Percentiles rank a stretch among this genome's conserved stretches.
Evolutionary conservation across 30 jellyfish, hydroid and myxozoan genomes (phyloP).

Genomic region (Aurelia aurita): DNA sequence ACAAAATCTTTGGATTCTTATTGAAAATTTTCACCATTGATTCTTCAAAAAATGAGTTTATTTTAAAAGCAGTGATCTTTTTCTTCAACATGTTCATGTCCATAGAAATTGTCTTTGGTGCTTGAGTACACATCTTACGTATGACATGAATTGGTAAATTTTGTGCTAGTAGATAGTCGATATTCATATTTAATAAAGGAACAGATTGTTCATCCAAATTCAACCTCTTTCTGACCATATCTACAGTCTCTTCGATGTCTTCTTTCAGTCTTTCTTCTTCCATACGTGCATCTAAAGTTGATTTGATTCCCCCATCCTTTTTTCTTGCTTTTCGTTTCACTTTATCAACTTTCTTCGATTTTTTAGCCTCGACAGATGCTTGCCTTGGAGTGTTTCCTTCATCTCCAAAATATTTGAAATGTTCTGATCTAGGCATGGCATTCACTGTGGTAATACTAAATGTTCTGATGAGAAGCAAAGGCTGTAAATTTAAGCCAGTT

Average conservation of each 20-base stretch:
- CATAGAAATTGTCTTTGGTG: constrained; percentile 46
- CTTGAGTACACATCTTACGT: constrained; percentile 26
- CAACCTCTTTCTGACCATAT: constrained; percentile 45
- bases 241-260: constrained; percentile 37
- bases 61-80: constrained; percentile 48
- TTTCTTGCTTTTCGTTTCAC: background rate
- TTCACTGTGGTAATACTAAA: too few species aligned
- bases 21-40: constrained; percentile 45
- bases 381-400: constrained; percentile 28
- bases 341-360: background rate
- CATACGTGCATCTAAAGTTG: background rate
- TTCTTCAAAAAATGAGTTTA: constrained; percentile 59
- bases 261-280: constrained; percentile 37
- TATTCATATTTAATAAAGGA: constrained; percentile 1
- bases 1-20: constrained; percentile 37
- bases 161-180: constrained; percentile 37
- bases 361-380: constrained; percentile 35
- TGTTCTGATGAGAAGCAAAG: too few species aligned
- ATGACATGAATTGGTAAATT: constrained; percentile 21
- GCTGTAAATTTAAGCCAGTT: too few species aligned
- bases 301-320: background rate
- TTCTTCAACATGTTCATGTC: constrained; percentile 33
- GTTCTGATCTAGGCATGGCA: constrained; percentile 34
- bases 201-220: constrained; percentile 6
- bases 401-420: constrained; percentile 25